Evolutionary conservation across 2,113 vertebrate genomes (phyloP).

Genomic region (human): GRCh38 chr6:26527001-26527500

Average conservation of each 20-base stretch:
- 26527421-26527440: neutral
- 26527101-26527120: constrained; percentile 51
- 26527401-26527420: neutral
- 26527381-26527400: neutral
- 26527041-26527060: constrained; percentile 35
- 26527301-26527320: constrained; percentile 50
- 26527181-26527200: neutral
- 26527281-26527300: constrained; percentile 41
- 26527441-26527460: neutral
- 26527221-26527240: neutral
- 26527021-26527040: constrained; percentile 54
- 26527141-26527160: constrained; percentile 52
- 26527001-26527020: constrained; percentile 45
- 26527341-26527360: constrained; percentile 55
- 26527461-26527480: neutral
- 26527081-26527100: constrained; percentile 13
- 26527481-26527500: neutral
- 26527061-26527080: neutral
- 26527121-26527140: neutral
- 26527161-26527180: constrained; percentile 38
- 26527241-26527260: neutral
- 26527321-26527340: constrained; percentile 31
- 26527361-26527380: constrained; percentile 43
- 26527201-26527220: neutral
- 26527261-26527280: constrained; percentile 41